Conservation (phyloP, 2,888 invertebrate species). For the Aphelenchoides bicaudatus region DNA sequence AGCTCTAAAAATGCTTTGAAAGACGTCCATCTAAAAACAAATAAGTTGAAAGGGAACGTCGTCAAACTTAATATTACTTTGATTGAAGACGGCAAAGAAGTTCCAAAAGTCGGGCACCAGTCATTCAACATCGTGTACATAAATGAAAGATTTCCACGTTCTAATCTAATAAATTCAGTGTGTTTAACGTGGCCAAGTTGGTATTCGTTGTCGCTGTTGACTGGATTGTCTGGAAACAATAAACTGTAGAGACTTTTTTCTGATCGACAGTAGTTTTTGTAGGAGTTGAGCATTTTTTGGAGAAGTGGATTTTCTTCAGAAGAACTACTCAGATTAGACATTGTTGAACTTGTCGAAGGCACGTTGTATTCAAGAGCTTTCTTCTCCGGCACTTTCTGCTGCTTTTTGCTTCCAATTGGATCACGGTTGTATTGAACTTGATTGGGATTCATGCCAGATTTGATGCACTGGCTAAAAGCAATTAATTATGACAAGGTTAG, state of each 20-base stretch:
- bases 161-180: constrained; percentile 8
- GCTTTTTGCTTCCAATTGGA: constrained; percentile 3
- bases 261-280: not conserved
- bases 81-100: not conserved
- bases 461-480: not conserved
- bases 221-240: constrained; percentile 2
- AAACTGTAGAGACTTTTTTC: constrained; percentile 3
- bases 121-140: not conserved
- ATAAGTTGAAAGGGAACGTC: not conserved
- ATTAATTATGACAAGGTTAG: too few relatives aligned
- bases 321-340: too few relatives aligned
- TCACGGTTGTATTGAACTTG: constrained; percentile 2
- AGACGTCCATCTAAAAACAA: not conserved
- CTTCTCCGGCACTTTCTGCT: not conserved
- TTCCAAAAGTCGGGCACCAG: not conserved
- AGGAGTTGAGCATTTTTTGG: not conserved
- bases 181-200: not conserved
- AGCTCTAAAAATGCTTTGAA: not conserved
- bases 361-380: not conserved
- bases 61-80: not conserved
- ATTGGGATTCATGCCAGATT: not conserved
- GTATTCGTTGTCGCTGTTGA: not conserved
- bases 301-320: too few relatives aligned
- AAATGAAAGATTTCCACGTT: constrained; percentile 3
- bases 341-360: not conserved